Percentiles rank a stretch among this genome's conserved stretches.
phyloP scores from a whole-genome alignment of 2,113 vertebrate species.

The Halichoeres trimaculatus region DNA sequence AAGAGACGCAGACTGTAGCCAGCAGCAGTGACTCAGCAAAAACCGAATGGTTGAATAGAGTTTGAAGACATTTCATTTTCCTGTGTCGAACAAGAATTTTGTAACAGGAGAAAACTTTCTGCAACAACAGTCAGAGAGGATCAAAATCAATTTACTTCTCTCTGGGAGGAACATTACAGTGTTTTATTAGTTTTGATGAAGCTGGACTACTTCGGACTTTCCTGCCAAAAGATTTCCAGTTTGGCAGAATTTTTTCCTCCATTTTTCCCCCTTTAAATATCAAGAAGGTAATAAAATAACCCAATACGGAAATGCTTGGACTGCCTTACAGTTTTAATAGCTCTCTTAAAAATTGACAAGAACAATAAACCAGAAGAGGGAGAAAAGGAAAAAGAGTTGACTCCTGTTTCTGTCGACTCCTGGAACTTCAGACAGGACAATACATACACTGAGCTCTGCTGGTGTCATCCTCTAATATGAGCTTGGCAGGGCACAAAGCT shows the following conservation, averaged over 20 bases:
- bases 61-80: neutral
- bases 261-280: neutral
- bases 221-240: neutral
- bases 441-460: slow-evolving; percentile 20
- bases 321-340: neutral
- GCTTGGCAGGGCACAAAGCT: neutral
- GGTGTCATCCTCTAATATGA: neutral
- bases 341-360: neutral
- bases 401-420: neutral
- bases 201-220: neutral
- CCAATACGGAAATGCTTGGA: neutral
- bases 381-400: neutral
- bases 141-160: slow-evolving; percentile 1
- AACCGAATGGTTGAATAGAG: neutral
- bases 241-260: neutral
- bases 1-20: neutral
- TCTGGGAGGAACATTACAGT: neutral
- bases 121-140: neutral
- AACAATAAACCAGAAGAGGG: neutral
- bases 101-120: neutral
- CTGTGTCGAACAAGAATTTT: neutral
- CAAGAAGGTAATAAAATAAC: neutral
- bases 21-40: neutral
- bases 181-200: neutral
- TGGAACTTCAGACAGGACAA: neutral